Percentiles rank a stretch among this genome's conserved stretches.
phyloP scores from a whole-genome alignment of 2,888 invertebrate species.

The Zeuzera pyrina region DNA sequence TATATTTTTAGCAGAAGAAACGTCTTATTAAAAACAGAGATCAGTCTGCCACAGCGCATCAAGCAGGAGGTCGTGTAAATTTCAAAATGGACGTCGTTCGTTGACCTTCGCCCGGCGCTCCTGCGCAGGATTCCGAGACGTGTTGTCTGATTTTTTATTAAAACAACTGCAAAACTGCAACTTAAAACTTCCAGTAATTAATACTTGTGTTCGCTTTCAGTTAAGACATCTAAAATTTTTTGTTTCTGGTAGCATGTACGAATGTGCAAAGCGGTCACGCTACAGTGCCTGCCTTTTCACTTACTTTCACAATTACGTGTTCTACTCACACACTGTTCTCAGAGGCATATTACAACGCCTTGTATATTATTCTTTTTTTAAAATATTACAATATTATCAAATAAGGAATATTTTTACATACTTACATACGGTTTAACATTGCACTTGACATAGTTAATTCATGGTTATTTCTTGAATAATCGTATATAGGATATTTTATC shows the following conservation, averaged over 20 bases:
- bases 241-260: too few relatives aligned
- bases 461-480: neutral
- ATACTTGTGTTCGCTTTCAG: too few relatives aligned
- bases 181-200: too few relatives aligned
- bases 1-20: too few relatives aligned
- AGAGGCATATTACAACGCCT: neutral
- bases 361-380: too few relatives aligned
- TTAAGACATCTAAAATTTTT: too few relatives aligned
- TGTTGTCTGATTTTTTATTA: conserved; percentile 6
- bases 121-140: conserved; percentile 14
- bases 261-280: too few relatives aligned
- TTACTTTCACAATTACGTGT: conserved; percentile 58
- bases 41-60: conserved; percentile 5
- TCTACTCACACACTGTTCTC: conserved; percentile 29
- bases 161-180: too few relatives aligned
- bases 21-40: too few relatives aligned
- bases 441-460: neutral
- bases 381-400: too few relatives aligned
- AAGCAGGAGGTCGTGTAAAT: conserved; percentile 22
- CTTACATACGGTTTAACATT: too few relatives aligned
- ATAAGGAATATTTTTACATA: too few relatives aligned
- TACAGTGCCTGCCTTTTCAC: conserved; percentile 44
- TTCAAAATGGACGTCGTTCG: conserved; percentile 22
- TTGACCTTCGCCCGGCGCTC: conserved; percentile 21
- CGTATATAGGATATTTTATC: neutral